Conservation (phyloP, 2,797 vertebrate genomes). For the Lepilemur septentrionalis region DNA sequence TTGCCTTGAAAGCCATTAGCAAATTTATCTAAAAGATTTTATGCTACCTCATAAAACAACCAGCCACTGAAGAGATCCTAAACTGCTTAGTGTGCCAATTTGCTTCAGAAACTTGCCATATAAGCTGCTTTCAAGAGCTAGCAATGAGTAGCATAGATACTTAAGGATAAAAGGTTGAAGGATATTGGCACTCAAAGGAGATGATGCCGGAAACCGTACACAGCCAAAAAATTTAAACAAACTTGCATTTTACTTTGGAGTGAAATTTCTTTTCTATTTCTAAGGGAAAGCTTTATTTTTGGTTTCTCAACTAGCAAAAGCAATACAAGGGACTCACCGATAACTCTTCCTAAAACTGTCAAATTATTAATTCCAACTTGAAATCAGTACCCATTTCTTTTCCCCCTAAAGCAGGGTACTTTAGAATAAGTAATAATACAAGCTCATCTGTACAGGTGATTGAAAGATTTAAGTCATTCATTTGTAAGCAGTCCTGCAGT, state of each 20-base stretch:
- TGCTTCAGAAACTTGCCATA: background rate
- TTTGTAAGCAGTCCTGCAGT: background rate
- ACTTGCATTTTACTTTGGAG: background rate
- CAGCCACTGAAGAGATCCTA: background rate
- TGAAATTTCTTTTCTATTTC: background rate
- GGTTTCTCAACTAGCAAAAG: background rate
- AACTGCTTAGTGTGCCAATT: background rate
- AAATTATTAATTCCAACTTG: background rate
- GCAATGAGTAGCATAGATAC: background rate
- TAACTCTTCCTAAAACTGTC: background rate
- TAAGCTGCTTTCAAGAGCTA: background rate
- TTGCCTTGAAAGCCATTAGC: slow-evolving; percentile 51
- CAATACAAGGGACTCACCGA: background rate
- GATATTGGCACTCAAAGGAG: background rate
- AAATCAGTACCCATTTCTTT: background rate
- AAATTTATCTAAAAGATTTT: slow-evolving; percentile 52
- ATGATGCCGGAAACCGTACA: background rate
- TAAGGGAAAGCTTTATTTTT: background rate
- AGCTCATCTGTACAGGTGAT: background rate
- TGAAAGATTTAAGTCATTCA: background rate
- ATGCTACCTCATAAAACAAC: slow-evolving; percentile 3
- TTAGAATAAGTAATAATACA: background rate
- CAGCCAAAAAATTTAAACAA: background rate
- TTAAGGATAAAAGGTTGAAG: background rate
- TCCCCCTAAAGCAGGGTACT: background rate